A percentile compares a stretch with the other conserved stretches of the same genome.
Evolutionary conservation across 2,888 invertebrate species (phyloP).

Genomic region (Drosophila lacicola): DNA sequence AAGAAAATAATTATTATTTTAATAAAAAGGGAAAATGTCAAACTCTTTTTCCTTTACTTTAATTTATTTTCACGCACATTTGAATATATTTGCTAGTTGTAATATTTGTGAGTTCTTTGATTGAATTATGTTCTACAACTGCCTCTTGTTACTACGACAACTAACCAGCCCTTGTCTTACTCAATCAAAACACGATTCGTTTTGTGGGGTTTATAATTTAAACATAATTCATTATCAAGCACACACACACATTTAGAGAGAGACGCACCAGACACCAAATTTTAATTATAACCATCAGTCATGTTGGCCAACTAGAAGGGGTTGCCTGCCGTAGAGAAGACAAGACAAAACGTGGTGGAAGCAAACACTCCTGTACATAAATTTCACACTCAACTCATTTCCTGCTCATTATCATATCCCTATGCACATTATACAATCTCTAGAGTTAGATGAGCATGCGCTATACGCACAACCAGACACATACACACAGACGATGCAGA

Average conservation of each 20-base stretch:
- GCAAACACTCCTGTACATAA: conserved; percentile 73
- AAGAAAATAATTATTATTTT: no score
- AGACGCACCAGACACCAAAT: conserved; percentile 32
- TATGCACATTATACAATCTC: conserved; percentile 54
- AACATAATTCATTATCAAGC: conserved; percentile 46
- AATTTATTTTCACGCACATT: background rate
- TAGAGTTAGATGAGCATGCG: conserved; percentile 62
- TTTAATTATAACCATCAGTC: conserved; percentile 74
- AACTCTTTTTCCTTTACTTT: background rate
- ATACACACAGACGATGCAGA: background rate
- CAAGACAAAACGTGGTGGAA: conserved; percentile 19
- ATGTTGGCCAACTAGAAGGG: conserved; percentile 49
- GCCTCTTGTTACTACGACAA: background rate
- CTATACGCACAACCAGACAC: conserved; percentile 38
- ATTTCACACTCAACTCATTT: conserved; percentile 81
- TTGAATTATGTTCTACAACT: conserved; percentile 36
- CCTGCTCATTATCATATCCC: conserved; percentile 77
- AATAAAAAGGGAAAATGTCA: background rate
- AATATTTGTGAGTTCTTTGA: background rate
- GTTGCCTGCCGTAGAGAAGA: conserved; percentile 12
- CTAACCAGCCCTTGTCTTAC: conserved; percentile 21
- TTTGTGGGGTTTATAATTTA: conserved; percentile 52
- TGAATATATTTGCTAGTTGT: background rate
- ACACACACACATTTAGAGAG: background rate
- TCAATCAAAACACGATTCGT: conserved; percentile 58